Conservation (phyloP, 2,888 invertebrate genomes). For the Coecobrya sp. region DNA sequence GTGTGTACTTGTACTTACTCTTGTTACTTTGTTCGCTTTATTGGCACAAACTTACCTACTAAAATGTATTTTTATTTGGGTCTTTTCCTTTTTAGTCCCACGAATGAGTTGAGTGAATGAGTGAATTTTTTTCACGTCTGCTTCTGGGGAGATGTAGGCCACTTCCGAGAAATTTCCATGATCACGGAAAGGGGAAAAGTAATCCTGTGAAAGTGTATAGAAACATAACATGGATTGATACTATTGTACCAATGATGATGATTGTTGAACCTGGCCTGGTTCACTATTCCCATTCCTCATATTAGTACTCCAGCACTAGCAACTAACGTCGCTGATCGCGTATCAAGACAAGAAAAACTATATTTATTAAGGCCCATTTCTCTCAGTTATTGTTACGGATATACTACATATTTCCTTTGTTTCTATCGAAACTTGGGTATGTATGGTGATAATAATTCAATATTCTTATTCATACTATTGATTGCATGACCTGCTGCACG, state of each 20-base stretch:
- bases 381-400: not conserved
- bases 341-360: conserved; percentile 18
- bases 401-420: conserved; percentile 7
- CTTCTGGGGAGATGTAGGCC: conserved; percentile 54
- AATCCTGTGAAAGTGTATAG: conserved; percentile 19
- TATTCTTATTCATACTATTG: not conserved
- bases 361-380: conserved; percentile 23
- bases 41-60: conserved; percentile 5
- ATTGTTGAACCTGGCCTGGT: conserved; percentile 83
- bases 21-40: not conserved
- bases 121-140: not conserved
- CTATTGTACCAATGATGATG: not conserved
- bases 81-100: not conserved
- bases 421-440: not conserved
- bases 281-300: conserved; percentile 80
- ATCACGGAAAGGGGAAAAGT: conserved; percentile 48
- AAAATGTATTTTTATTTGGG: not conserved
- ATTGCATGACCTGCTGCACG: conserved; percentile 48
- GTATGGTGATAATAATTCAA: not conserved
- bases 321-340: not conserved
- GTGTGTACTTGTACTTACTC: not conserved
- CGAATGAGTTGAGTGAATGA: conserved; percentile 1
- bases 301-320: conserved; percentile 1
- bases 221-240: conserved; percentile 36
- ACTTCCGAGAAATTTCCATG: conserved; percentile 75